phyloP scores from a whole-genome alignment of 2,888 invertebrate genomes.

The Lymantria dispar region DNA sequence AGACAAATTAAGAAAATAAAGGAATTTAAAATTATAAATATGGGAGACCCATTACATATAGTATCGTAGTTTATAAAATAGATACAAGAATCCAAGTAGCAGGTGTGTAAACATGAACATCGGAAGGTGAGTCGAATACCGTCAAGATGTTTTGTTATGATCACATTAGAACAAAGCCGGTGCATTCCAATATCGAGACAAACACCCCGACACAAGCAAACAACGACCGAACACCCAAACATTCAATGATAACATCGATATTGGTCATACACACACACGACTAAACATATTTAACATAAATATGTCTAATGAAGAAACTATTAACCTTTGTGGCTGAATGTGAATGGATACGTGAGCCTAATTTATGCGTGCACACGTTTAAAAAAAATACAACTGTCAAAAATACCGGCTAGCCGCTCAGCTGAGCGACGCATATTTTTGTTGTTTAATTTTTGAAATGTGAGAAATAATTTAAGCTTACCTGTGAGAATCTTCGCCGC shows the following conservation, averaged over 20 bases:
- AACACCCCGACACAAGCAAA: conserved; percentile 28
- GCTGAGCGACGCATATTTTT: conserved; percentile 24
- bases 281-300: conserved; percentile 3
- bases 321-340: conserved; percentile 9
- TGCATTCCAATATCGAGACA: conserved; percentile 39
- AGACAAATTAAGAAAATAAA: conserved; percentile 6
- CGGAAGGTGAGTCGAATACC: conserved; percentile 18
- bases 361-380: conserved; percentile 55
- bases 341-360: conserved; percentile 35
- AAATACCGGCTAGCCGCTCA: conserved; percentile 30
- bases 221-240: conserved; percentile 32
- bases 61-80: conserved; percentile 10
- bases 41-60: conserved; percentile 1
- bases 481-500: conserved; percentile 50
- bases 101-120: conserved; percentile 43
- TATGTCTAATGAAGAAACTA: conserved; percentile 1
- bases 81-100: conserved; percentile 34
- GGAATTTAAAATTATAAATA: conserved; percentile 7
- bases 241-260: conserved; percentile 27
- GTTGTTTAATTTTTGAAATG: too few relatives aligned
- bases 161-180: conserved; percentile 38
- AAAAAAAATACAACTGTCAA: conserved; percentile 47
- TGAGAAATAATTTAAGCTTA: conserved; percentile 42
- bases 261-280: conserved; percentile 19
- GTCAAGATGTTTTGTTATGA: conserved; percentile 38